phyloP scores from a whole-genome alignment of 2,797 vertebrate species.

The Antennarius maculatus region DNA sequence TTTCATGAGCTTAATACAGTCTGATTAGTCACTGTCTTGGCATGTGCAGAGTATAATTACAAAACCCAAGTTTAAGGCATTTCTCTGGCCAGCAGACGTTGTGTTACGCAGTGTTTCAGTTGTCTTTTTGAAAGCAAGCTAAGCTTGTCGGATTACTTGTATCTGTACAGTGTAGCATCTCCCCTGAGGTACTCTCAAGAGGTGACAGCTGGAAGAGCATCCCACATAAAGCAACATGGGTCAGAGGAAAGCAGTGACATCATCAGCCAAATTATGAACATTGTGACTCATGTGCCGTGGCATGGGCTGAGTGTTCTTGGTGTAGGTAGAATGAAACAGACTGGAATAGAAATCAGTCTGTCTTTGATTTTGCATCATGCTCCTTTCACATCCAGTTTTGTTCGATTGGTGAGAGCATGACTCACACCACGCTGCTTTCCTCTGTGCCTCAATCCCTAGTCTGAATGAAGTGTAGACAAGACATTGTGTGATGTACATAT shows the following conservation, averaged over 20 bases:
- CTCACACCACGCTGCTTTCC: slow-evolving; percentile 21
- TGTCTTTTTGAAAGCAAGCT: not conserved
- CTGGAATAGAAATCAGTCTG: slow-evolving; percentile 2
- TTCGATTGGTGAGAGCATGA: slow-evolving; percentile 19
- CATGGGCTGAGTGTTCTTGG: not conserved
- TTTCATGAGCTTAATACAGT: not conserved
- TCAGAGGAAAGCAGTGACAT: not conserved
- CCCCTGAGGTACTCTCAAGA: not conserved
- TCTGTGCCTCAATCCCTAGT: slow-evolving; percentile 7
- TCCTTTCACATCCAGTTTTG: slow-evolving; percentile 3
- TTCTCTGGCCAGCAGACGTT: not conserved
- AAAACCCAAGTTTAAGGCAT: not conserved
- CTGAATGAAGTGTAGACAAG: slow-evolving; percentile 22
- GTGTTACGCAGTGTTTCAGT: not conserved
- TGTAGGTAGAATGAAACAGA: not conserved
- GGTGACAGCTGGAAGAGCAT: not conserved
- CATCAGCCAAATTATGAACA: not conserved
- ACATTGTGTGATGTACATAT: not conserved
- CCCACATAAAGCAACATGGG: not conserved
- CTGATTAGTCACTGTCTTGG: too few species aligned
- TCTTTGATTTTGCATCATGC: slow-evolving; percentile 6
- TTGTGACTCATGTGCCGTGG: not conserved
- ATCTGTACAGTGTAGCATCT: not conserved
- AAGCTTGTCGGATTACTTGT: not conserved
- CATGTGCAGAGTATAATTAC: not conserved